phyloP scores from a whole-genome alignment of 1,140 invertebrate species.

The Wiebesia pumilae region DNA sequence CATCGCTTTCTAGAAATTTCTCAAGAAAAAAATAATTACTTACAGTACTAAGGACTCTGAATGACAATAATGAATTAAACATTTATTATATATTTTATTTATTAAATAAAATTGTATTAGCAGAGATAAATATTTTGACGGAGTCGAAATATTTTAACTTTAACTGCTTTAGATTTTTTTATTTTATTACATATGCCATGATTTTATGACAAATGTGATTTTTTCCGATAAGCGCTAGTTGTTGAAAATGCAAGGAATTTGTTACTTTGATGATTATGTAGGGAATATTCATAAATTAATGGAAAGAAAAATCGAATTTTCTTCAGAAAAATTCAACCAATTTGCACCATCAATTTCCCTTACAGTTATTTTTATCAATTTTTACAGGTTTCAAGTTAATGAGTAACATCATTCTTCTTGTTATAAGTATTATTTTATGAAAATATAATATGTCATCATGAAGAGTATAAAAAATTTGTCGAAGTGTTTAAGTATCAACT shows the following conservation, averaged over 20 bases:
- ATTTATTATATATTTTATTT: no score
- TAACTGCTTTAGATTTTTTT: neutral
- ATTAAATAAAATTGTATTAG: no score
- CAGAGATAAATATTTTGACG: no score
- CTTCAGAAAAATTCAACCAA: neutral
- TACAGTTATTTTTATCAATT: neutral
- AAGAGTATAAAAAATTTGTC: neutral
- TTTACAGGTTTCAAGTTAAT: neutral
- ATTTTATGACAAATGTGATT: neutral
- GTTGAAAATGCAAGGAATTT: no score
- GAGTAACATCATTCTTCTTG: neutral
- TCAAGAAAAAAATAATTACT: neutral
- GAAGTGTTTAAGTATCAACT: neutral
- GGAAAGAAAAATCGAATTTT: neutral
- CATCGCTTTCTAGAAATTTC: neutral
- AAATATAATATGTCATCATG: neutral
- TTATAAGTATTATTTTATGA: neutral
- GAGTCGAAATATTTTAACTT: no score
- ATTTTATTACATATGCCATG: neutral
- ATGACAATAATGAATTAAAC: neutral
- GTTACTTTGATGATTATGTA: no score
- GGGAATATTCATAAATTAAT: no score
- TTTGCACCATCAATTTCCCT: neutral
- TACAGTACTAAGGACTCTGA: neutral
- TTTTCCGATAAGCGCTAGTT: neutral